These are phyloP conservation scores for Cathartes aura DNA, from an alignment of 2,113 vertebrate genomes.

Conservation along the genomic window DNA sequence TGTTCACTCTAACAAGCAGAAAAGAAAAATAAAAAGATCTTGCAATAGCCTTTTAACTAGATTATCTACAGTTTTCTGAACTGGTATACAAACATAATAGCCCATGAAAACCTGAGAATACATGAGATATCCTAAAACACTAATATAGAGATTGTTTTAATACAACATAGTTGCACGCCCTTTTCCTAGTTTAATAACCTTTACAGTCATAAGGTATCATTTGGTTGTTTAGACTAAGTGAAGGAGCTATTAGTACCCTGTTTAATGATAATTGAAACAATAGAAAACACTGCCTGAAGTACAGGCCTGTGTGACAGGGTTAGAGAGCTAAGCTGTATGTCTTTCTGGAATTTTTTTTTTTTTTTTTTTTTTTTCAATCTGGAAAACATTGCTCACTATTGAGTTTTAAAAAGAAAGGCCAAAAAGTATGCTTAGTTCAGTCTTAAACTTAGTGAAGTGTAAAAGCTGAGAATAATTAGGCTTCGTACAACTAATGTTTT, in stretches of 20 bases:
- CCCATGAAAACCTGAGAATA: not conserved
- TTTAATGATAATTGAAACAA: not conserved
- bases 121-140: not conserved
- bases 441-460: not conserved
- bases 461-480: not conserved
- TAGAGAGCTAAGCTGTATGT: not conserved
- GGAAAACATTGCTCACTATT: not conserved
- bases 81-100: not conserved
- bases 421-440: not conserved
- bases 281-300: not conserved
- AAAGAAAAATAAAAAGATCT: not conserved
- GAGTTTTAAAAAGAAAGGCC: not conserved
- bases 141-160: not conserved
- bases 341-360: not conserved
- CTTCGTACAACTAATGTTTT: not conserved
- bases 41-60: not conserved
- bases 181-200: not conserved
- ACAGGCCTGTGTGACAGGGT: too few species aligned
- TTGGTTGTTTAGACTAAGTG: not conserved
- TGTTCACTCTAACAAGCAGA: not conserved
- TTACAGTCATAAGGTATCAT: not conserved
- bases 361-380: not conserved
- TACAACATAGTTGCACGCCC: not conserved
- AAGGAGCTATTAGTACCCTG: not conserved
- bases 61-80: not conserved